phyloP scores from a whole-genome alignment of 2,888 invertebrate species.

The Abscondita cerata region DNA sequence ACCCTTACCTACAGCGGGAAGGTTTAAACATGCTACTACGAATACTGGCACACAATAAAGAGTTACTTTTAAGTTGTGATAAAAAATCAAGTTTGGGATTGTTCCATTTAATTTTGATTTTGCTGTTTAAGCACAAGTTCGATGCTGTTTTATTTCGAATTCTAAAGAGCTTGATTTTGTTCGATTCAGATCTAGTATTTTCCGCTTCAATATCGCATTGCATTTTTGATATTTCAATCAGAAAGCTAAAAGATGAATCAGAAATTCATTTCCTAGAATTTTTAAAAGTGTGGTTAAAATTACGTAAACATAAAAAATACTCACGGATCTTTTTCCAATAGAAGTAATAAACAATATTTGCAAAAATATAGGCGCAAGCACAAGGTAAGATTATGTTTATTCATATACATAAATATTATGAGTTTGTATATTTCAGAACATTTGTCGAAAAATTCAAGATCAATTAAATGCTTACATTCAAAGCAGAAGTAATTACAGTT shows the following conservation, averaged over 20 bases:
- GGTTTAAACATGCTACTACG: too few species aligned
- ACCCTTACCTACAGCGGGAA: neutral
- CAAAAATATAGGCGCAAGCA: too few species aligned
- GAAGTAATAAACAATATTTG: too few species aligned
- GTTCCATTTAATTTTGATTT: neutral
- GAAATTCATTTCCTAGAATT: neutral
- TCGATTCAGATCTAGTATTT: neutral
- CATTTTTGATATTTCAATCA: neutral
- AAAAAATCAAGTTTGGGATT: neutral
- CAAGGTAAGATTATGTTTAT: too few species aligned
- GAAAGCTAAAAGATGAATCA: neutral
- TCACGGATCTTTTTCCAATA: neutral
- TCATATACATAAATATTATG: too few species aligned
- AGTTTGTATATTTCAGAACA: too few species aligned
- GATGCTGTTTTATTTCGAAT: neutral
- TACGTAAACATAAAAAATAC: neutral
- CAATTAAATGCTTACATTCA: too few species aligned
- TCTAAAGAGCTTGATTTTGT: neutral
- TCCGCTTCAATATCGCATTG: neutral
- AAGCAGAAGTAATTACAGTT: too few species aligned
- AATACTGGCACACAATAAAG: neutral
- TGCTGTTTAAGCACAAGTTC: neutral
- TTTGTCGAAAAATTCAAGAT: too few species aligned
- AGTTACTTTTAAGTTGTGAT: neutral
- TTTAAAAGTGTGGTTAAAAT: neutral